Base-by-base conservation (phyloP, 2,888 invertebrate species). In the Dioctria rufipes region DNA sequence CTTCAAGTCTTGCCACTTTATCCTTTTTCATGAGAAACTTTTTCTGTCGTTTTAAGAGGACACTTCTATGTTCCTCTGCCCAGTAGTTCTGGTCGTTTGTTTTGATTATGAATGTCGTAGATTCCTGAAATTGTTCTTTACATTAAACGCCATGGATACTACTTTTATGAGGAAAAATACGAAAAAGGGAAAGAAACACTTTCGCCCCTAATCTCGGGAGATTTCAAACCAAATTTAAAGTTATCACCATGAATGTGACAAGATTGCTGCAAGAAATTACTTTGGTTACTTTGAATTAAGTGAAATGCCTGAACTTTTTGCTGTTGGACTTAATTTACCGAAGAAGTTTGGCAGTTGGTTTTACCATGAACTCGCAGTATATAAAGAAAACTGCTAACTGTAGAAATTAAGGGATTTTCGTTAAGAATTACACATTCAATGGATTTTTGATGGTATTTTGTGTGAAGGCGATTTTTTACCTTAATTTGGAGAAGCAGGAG, bases 1-100 rank as follows among this genome's bases (percentile, higher is more conserved):
- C 77, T 77, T 77, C 77, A 63, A 77, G 77, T 77, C 77, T 77
- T 77, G 77, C 63, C 77, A 77, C 63, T 77, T 77, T 77, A 77
- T 77, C 77, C 77, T 63, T 46, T 63, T 42, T 37, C 43, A 42
- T 66, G 61, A 58, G 39, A 77, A 77, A 77, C 61, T 77, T 77
- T 77, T 63, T 77, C 77, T 77, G 77, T 42, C 77, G 13, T 77
- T 77, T 77, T 77, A 63, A 73, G 73, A 73, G 46, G 63, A 63
- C 77, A 42, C 60, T 60, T 77, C 37, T 49, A 63, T 77, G 49
- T 77, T 46, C 51, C 51, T 66, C 37, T 49, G 77, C 77, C 11
- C 49, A 63, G 77, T 63, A 77, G 77, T 61, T 25, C 25, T 49
- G 77, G 61, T 77, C 77, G 77, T 77, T 77, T 77, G 77, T 77